Percentiles rank a stretch among this genome's conserved stretches.
phyloP scores from a whole-genome alignment of 2,888 invertebrate species.

The Diplazon laetatorius region DNA sequence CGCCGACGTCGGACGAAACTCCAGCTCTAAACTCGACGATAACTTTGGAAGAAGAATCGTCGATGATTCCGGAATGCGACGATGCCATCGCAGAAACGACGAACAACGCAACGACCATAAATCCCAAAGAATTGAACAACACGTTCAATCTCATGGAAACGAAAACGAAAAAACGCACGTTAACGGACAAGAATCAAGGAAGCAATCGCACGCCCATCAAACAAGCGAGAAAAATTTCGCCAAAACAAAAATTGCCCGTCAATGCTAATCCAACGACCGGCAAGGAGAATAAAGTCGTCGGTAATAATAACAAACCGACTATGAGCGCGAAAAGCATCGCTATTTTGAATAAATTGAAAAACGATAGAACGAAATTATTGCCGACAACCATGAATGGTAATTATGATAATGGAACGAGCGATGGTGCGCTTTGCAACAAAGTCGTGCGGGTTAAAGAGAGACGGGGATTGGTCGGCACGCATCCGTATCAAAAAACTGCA shows the following conservation, averaged over 20 bases:
- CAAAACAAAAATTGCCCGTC: conserved; percentile 52
- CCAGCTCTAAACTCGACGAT: conserved; percentile 65
- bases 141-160: conserved; percentile 68
- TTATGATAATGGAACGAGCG: conserved; percentile 57
- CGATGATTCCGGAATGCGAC: not conserved
- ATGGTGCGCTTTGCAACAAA: conserved; percentile 69
- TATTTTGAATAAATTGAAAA: conserved; percentile 78
- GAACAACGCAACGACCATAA: conserved; percentile 21
- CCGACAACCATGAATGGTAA: conserved; percentile 55
- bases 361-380: conserved; percentile 68
- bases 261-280: conserved; percentile 54
- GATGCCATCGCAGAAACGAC: conserved; percentile 33
- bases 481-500: conserved; percentile 76
- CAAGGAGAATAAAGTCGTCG: conserved; percentile 75
- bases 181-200: conserved; percentile 75
- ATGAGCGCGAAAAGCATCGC: conserved; percentile 80
- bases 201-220: conserved; percentile 72
- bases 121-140: conserved; percentile 69
- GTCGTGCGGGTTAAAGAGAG: conserved; percentile 75
- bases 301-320: conserved; percentile 38
- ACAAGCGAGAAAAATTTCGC: conserved; percentile 71
- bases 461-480: conserved; percentile 72
- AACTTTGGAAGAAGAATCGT: conserved; percentile 61
- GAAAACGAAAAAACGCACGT: conserved; percentile 75
- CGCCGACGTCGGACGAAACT: not conserved